phyloP scores from a whole-genome alignment of 2,797 vertebrate species.

The Anguilla marmorata region DNA sequence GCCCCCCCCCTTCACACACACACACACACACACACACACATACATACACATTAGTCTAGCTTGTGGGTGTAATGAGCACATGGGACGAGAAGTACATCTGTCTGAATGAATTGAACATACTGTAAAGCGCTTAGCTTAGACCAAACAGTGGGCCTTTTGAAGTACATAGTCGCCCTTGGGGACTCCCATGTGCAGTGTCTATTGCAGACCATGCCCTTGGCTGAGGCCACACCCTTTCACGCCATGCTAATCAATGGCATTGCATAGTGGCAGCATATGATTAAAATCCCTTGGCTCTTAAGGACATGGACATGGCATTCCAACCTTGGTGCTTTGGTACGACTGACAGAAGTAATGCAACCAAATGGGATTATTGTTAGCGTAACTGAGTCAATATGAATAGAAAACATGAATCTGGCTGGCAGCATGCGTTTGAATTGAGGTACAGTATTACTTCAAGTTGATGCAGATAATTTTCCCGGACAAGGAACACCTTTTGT shows the following conservation, averaged over 20 bases:
- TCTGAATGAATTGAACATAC: background rate
- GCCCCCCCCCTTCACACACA: no score
- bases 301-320: background rate
- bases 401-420: background rate
- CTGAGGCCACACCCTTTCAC: background rate
- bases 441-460: background rate
- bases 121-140: background rate
- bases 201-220: background rate
- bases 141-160: background rate
- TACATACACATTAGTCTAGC: constrained; percentile 4
- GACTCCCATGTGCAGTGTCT: background rate
- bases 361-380: background rate
- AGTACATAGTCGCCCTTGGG: background rate
- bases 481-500: background rate
- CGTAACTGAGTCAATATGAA: background rate
- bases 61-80: background rate
- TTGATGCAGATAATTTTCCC: background rate
- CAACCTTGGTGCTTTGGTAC: background rate
- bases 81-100: background rate
- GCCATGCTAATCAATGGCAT: background rate
- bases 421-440: background rate
- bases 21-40: background rate
- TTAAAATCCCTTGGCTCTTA: background rate
- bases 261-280: background rate
- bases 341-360: background rate